These are phyloP conservation scores for Alfaro cultratus DNA, from an alignment of 2,797 vertebrate species.

Conservation along the genomic window DNA sequence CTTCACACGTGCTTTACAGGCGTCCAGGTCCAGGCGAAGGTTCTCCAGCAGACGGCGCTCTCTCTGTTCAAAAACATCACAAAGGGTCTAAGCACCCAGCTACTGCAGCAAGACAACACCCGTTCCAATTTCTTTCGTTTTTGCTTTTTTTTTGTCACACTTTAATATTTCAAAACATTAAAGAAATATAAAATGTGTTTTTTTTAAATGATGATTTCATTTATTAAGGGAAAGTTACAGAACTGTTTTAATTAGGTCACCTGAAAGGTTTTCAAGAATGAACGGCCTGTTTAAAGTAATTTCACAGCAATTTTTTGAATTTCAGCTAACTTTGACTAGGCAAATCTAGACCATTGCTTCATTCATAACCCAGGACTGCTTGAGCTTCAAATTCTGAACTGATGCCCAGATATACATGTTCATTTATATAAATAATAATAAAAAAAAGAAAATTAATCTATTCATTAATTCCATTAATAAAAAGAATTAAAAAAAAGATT, in stretches of 20 bases:
- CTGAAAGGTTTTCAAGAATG: background rate
- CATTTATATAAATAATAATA: too few species aligned
- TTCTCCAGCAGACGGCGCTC: constrained; percentile 92
- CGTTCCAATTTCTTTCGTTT: background rate
- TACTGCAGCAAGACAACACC: too few species aligned
- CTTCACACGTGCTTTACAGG: constrained; percentile 91
- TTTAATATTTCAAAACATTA: background rate
- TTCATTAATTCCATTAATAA: too few species aligned
- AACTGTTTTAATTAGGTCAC: background rate
- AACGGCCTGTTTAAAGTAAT: background rate
- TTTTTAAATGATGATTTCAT: background rate
- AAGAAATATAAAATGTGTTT: background rate
- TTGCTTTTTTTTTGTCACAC: background rate
- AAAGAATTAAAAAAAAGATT: too few species aligned
- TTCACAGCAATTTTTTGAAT: background rate
- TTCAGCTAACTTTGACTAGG: background rate
- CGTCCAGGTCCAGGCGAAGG: constrained; percentile 90
- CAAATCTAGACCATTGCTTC: background rate
- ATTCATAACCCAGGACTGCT: background rate
- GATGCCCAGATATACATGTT: background rate
- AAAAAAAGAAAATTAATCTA: too few species aligned
- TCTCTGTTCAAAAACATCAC: constrained; percentile 78
- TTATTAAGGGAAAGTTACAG: background rate
- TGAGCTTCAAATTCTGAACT: background rate
- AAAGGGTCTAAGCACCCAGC: background rate